Evolutionary conservation across 2,797 vertebrate species (phyloP).

Genomic region (Falco peregrinus): DNA sequence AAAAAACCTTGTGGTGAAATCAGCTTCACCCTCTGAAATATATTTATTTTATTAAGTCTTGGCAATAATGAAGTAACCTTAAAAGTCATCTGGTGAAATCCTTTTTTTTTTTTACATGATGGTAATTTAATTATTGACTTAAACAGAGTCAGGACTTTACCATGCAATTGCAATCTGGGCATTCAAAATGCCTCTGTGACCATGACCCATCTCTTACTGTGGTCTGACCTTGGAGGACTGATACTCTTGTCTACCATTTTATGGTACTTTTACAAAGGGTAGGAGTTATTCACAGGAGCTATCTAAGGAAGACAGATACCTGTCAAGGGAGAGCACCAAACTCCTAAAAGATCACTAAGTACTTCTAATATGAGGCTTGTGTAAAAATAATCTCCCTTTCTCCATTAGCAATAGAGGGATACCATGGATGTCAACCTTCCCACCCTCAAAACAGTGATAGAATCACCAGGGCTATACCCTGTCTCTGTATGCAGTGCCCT

Average conservation of each 20-base stretch:
- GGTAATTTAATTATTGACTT: background rate
- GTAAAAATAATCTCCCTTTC: background rate
- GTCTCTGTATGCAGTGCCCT: background rate
- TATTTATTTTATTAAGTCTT: background rate
- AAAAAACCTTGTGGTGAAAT: background rate
- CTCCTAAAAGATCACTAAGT: background rate
- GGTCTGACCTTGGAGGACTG: background rate
- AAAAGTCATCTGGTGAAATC: background rate
- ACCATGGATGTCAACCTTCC: background rate
- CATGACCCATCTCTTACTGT: background rate
- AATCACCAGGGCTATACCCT: background rate
- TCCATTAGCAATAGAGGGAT: background rate
- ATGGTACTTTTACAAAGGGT: background rate
- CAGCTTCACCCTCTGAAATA: background rate
- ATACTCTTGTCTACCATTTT: background rate
- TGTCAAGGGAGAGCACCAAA: background rate
- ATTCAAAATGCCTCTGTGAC: background rate
- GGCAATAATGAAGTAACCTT: background rate
- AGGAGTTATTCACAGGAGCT: background rate
- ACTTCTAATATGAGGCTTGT: background rate
- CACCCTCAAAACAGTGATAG: background rate
- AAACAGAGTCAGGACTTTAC: background rate
- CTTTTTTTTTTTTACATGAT: background rate
- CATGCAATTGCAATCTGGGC: background rate
- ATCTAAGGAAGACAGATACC: background rate